Base-by-base conservation (phyloP, 2,888 invertebrate genomes). In the Leucozona laternaria region DNA sequence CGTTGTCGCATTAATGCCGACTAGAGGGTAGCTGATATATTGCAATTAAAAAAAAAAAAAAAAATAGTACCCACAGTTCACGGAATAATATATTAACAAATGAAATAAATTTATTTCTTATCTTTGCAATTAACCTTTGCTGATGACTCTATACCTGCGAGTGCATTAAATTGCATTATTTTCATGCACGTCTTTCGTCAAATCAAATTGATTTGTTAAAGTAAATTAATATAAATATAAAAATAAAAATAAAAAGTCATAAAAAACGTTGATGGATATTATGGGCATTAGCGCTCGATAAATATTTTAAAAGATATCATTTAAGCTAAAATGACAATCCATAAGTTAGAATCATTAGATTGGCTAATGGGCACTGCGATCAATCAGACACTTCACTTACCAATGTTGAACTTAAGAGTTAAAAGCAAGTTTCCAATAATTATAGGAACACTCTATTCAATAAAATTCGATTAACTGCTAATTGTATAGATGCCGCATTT, bases 21-120 rank as follows among this genome's bases (percentile, higher is more conserved):
- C 72, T 55, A 28, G 13, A 15, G 20, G 17, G 68, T 72, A 85
- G 76, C 76, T 71, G 84, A 72, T 80, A 76, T 62, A 70, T 77
- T 73, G 73, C 57, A 85, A 77, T 81, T 81, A 73, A 81, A 85
- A 81, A 71, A 78, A 64, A 40, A 34, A 78, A 34, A 79, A 66
- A 71, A 58, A 64, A 70, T 43, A 37, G 43, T 78, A 31, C 20
- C n/a, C 31, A 70, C 70, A 73, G 62, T 86, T 86, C 86, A 82
- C 78, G 86, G 82, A 82, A 86, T 71, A 78, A 60, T 75, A 28
- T 64, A 53, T 66, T 66, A 71, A 71, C 73, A 81, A 82, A 75
- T 82, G 78, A 79, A 86, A 86, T 79, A 86, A 86, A 79, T 82
- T 79, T 71, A 82, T 75, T 86, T 82, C 75, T 86, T 86, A 86